phyloP scores from a whole-genome alignment of 2,113 vertebrate genomes.

The cattle (Bos taurus) region DNA sequence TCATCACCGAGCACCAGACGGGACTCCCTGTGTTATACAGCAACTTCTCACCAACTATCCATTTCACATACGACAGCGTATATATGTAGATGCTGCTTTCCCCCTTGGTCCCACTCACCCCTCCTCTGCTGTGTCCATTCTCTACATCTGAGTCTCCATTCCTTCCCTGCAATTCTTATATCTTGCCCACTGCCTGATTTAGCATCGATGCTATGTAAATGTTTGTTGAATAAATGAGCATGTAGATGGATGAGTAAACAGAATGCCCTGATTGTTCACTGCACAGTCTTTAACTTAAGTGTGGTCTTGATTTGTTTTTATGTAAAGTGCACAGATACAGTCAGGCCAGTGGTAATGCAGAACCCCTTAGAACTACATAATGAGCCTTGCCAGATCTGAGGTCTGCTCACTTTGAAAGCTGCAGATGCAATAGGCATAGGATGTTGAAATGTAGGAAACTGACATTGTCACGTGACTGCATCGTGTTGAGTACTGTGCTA shows the following conservation, averaged over 20 bases:
- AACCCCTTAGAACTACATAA: too few relatives aligned
- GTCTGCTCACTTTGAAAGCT: background rate
- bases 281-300: background rate
- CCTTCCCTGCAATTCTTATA: background rate
- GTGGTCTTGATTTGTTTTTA: background rate
- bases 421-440: background rate
- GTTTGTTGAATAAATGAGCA: background rate
- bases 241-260: background rate
- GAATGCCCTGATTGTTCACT: background rate
- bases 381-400: background rate
- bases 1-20: background rate
- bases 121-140: background rate
- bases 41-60: background rate
- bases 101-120: background rate
- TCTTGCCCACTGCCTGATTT: background rate
- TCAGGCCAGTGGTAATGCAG: rapidly evolving
- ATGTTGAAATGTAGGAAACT: background rate
- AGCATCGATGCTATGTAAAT: too few relatives aligned
- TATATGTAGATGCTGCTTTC: background rate
- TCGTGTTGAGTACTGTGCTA: rapidly evolving
- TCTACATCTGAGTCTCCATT: background rate
- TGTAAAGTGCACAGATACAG: background rate
- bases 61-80: background rate
- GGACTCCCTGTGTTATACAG: background rate
- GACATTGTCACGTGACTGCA: background rate